Evolutionary conservation across 2,888 invertebrate genomes (phyloP), one percentile per base, ranked within the genome.

Genomic region (Chrysodeixis includens): DNA sequence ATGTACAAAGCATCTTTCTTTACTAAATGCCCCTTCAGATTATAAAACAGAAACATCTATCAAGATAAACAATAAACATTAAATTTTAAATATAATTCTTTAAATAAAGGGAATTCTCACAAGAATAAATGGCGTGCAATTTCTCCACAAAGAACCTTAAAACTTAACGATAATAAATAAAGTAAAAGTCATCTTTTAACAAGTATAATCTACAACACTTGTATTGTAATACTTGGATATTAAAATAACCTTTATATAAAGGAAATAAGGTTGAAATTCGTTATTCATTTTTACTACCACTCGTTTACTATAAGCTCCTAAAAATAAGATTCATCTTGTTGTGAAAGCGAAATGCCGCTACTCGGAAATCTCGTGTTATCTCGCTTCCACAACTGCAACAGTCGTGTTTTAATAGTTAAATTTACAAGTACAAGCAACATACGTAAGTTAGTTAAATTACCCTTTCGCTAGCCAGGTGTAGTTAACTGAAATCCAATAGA

Each of bases 401-500:
- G 2, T 26, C 26, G n/a, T n/a, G n/a, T n/a, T n/a, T n/a, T n/a
- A n/a, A n/a, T n/a, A 26, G 3, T 6, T 4, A 26, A 2, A 26
- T 4, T 26, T 26, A 2, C 6, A 4, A 26, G 6, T 26, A 26
- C 26, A 2, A 26, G 26, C 26, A 40, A 6, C n/a, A 6, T 40
- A 18, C 18, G 46, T 49, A 49, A 49, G 18, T 56, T 10, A n/a
- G 12, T 60, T 9, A 64, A 55, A 69, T 53, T 57, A 55, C 32
- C 69, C 70, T 76, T 66, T 69, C 51, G 55, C 52, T 40, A 64
- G 58, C 66, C 74, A 79, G 74, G 74, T 79, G 74, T 64, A 55
- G 58, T 66, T 51, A 64, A 72, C 49, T 60, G 61, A 74, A 79
- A 79, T 70, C 66, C 68, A 72, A 69, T 75, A 72, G 72, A 56